Evolutionary conservation across 37 sponge, comb jelly and placozoan species (phyloP).

Genomic region (Beroe ovata): DNA sequence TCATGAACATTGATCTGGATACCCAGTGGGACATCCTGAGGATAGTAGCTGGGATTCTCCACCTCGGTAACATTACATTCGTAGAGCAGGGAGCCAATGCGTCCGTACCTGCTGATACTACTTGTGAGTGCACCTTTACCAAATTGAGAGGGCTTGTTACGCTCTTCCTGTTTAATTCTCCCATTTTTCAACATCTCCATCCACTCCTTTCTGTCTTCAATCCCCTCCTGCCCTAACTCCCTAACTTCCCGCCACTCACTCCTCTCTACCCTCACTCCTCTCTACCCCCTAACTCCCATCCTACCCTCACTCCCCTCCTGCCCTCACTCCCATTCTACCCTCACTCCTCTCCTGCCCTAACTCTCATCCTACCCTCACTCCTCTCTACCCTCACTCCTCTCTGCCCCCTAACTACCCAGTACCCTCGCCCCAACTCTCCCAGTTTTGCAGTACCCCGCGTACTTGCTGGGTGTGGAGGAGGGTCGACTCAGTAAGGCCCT

Average conservation of each 20-base stretch:
- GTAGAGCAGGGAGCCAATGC: conserved; percentile 82
- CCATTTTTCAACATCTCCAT: background rate
- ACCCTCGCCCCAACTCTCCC: too few species aligned
- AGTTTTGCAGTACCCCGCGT: conserved; percentile 94
- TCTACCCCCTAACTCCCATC: too few species aligned
- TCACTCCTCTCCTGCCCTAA: too few species aligned
- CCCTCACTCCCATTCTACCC: too few species aligned
- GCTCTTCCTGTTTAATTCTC: background rate
- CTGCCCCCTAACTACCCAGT: too few species aligned
- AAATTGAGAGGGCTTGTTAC: background rate
- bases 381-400: too few species aligned
- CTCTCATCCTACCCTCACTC: too few species aligned
- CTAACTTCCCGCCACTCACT: background rate
- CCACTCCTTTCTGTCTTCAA: background rate
- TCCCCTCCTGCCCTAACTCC: background rate
- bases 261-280: too few species aligned
- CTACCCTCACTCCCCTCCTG: too few species aligned
- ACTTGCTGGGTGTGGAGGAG: conserved; percentile 84
- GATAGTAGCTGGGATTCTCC: conserved; percentile 89
- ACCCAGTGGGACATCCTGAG: conserved; percentile 78
- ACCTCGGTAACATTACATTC: conserved; percentile 94
- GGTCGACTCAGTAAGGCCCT: conserved; percentile 65
- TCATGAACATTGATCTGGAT: conserved; percentile 83
- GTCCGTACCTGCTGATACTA: conserved; percentile 89
- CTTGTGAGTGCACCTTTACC: too few species aligned